Base-by-base conservation (phyloP, 2,113 vertebrate genomes). In the Eidolon helvum region DNA sequence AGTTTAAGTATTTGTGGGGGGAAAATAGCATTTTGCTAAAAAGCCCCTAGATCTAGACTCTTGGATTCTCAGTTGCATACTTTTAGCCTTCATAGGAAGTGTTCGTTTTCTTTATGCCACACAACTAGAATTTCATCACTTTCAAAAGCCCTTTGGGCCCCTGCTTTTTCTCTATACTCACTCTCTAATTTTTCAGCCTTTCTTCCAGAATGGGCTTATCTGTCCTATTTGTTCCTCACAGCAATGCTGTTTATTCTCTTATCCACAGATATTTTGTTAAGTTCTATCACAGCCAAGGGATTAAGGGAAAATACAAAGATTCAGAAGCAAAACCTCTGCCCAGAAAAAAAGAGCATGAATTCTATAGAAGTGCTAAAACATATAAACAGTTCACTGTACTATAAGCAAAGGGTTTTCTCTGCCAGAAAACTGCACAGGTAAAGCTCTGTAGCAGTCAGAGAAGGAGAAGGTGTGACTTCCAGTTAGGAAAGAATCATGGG, bases 21-120 rank as follows among this genome's bases (percentile, higher is more conserved):
- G 48, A 15, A 96, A 96, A 97, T 91, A 91, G 7, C 40, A 84
- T 94, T 93, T 97, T 86, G 28, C 68, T 95, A 43, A 93, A 86
- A 95, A 87, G 72, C 53, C 5, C 22, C 85, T 71, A 38, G 38
- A 93, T 87, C 75, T 80, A 45, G 10, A 61, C 15, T 45, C 10
- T 87, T 55, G 26, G 3, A 65, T 84, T 78, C 48, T 96, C 48
- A 89, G 19, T 28, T 83, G 38, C 57, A 79, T 35, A 71, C 55
- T 61, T 96, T 61, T 48, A 21, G 14, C 82, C 79, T 95, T 87
- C 61, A 4, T 15, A 30, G 28, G 24, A 97, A 61, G 4, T 28
- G 1, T 24, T 78, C 82, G 77, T 90, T 95, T 89, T n/a, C 66
- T 92, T 78, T 43, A 28, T 30, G 22, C 12, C 59, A 33, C 18